Conservation (phyloP, 2,113 vertebrate species). For the Hypocryptadius cinnamomeus region DNA sequence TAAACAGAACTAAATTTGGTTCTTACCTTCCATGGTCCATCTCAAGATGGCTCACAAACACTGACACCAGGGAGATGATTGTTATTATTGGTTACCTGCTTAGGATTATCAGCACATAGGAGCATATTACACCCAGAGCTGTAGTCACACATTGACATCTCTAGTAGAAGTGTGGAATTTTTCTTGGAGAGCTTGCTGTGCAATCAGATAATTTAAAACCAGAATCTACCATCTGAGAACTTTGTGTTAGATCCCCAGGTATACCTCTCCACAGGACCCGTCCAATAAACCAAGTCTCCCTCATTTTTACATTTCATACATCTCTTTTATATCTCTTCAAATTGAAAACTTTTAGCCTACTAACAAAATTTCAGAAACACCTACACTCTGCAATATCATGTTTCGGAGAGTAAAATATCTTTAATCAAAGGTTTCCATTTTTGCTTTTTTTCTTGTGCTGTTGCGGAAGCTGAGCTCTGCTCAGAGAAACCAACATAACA, state of each 20-base stretch:
- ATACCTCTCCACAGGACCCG: rapidly evolving
- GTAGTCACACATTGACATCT: not conserved
- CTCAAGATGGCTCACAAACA: not conserved
- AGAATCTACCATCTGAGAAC: not conserved
- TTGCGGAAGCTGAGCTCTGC: not conserved
- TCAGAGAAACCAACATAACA: not conserved
- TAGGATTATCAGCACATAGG: not conserved
- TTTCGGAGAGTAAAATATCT: not conserved
- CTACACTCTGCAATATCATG: not conserved
- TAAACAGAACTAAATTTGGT: not conserved
- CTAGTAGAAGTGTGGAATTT: not conserved
- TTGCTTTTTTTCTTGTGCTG: not conserved
- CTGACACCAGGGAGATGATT: not conserved
- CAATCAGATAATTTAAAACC: not conserved
- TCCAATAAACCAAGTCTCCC: not conserved
- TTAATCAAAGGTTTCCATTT: not conserved
- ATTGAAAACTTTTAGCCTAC: not conserved
- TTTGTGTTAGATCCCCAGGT: not conserved
- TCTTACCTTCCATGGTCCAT: not conserved
- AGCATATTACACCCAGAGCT: not conserved
- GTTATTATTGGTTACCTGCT: not conserved
- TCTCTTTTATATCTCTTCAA: not conserved
- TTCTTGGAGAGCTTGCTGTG: not conserved
- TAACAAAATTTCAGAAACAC: not conserved
- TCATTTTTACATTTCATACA: not conserved